These are phyloP conservation scores for Phlogophora meticulosa DNA, from an alignment of 2,888 invertebrate species.

Conservation along the genomic window DNA sequence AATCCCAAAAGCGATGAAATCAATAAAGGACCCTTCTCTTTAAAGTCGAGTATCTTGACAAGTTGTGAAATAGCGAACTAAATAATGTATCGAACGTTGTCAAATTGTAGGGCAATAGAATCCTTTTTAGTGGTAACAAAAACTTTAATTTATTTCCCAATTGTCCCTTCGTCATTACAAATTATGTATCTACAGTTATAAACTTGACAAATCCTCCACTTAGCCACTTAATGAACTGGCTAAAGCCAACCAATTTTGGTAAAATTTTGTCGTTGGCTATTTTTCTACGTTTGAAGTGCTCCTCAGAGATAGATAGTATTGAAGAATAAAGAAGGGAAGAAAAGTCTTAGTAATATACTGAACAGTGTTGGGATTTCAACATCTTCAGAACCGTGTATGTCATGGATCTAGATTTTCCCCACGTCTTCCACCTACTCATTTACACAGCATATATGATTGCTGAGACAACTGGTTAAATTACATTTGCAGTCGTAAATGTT, in stretches of 20 bases:
- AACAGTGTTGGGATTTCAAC: no score
- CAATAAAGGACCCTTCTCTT: slow-evolving; percentile 76
- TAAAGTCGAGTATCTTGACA: slow-evolving; percentile 36
- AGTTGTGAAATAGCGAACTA: slow-evolving; percentile 15
- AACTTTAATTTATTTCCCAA: background rate
- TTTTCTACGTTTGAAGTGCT: no score
- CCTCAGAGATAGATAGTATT: no score
- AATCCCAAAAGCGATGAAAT: slow-evolving; percentile 63
- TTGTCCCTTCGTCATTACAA: background rate
- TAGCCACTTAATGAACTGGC: no score
- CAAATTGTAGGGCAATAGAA: background rate
- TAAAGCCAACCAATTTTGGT: no score
- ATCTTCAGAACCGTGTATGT: no score
- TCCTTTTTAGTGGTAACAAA: background rate
- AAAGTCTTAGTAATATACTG: no score
- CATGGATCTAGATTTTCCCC: background rate
- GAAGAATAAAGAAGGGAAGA: no score
- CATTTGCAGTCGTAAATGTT: slow-evolving; percentile 73
- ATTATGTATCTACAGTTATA: background rate
- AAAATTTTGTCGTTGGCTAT: no score
- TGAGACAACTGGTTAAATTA: slow-evolving; percentile 1
- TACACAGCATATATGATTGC: no score
- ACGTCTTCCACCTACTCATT: no score
- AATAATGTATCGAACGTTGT: background rate
- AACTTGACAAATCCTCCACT: no score